Evolutionary conservation across 2,113 vertebrate species (phyloP).

Genomic region (Hippocampus abdominalis): DNA sequence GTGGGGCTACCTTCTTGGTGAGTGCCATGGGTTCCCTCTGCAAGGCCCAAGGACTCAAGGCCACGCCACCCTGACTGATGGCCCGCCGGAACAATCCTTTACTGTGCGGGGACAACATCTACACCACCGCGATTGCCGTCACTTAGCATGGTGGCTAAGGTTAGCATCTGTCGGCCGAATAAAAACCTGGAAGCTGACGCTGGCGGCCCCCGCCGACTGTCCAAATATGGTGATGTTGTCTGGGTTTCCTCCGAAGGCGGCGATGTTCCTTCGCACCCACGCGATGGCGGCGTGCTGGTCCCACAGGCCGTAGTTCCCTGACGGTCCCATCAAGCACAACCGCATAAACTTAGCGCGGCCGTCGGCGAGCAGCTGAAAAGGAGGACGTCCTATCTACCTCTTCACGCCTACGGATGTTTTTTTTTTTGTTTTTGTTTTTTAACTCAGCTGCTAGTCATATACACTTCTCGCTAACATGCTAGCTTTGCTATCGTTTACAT

Average conservation of each 20-base stretch:
- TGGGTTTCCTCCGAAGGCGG: slow-evolving; percentile 80
- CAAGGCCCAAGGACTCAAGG: slow-evolving; percentile 75
- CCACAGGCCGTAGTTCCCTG: slow-evolving; percentile 74
- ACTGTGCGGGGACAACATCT: slow-evolving; percentile 81
- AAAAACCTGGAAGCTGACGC: slow-evolving; percentile 81
- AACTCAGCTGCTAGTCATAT: no score
- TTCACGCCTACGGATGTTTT: no score
- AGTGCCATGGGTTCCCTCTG: slow-evolving; percentile 74
- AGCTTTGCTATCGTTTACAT: no score
- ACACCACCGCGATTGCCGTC: neutral
- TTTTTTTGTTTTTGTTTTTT: no score
- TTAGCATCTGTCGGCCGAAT: neutral
- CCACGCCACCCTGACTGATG: slow-evolving; percentile 80
- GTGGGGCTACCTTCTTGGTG: slow-evolving; percentile 68
- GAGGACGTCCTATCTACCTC: no score
- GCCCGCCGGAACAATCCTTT: slow-evolving; percentile 80
- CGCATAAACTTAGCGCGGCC: no score
- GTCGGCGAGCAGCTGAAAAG: no score
- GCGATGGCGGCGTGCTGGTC: slow-evolving; percentile 81
- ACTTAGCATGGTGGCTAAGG: neutral
- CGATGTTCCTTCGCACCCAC: slow-evolving; percentile 87
- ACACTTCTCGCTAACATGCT: no score
- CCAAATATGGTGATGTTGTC: slow-evolving; percentile 87
- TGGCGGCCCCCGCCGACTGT: slow-evolving; percentile 79
- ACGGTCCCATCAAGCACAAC: no score